Conservation (phyloP, 2,888 invertebrate species). For the Rhagophthalmus giganteus region DNA sequence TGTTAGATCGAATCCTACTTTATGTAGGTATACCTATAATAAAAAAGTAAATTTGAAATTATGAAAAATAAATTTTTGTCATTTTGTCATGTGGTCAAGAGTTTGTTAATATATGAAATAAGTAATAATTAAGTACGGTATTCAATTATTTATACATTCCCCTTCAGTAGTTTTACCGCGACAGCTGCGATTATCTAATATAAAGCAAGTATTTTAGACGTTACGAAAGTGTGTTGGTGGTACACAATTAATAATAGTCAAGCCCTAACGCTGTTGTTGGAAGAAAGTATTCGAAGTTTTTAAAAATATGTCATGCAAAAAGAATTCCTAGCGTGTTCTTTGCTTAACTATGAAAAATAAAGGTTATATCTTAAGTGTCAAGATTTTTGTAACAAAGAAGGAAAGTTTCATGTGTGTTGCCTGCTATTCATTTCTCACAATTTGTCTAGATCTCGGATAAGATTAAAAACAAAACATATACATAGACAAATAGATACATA, state of each 20-base stretch:
- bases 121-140: no score
- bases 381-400: constrained; percentile 5
- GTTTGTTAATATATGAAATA: no score
- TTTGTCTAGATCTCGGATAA: constrained; percentile 15
- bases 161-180: constrained; percentile 5
- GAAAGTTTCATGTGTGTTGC: constrained; percentile 2
- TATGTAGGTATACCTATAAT: no score
- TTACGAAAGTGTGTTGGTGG: constrained; percentile 7
- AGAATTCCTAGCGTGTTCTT: constrained; percentile 20
- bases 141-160: not conserved
- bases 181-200: constrained; percentile 12
- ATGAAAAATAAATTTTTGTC: no score
- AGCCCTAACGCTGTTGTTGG: constrained; percentile 1
- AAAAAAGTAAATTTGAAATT: no score
- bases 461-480: not conserved
- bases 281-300: constrained; percentile 9
- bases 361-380: constrained; percentile 17
- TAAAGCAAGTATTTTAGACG: constrained; percentile 14
- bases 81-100: no score
- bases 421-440: constrained; percentile 13
- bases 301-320: constrained; percentile 25
- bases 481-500: not conserved
- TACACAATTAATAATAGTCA: constrained; percentile 15
- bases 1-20: no score
- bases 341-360: constrained; percentile 23